Evolutionary conservation across 2,113 vertebrate genomes (phyloP).

Genomic region (Phylloscopus trochiloides): DNA sequence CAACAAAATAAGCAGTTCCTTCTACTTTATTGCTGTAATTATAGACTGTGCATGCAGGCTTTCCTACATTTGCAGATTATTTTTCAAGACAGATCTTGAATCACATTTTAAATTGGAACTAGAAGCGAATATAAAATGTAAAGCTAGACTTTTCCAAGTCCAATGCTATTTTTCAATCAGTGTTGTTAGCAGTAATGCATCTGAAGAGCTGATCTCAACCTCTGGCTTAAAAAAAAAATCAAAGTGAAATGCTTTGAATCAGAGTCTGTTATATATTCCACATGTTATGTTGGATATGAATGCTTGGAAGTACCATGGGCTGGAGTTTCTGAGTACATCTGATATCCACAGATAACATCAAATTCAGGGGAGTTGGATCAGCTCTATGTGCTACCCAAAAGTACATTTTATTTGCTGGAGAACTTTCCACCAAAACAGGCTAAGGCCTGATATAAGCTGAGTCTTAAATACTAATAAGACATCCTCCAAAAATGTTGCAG

Average conservation of each 20-base stretch:
- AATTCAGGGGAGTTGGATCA: background rate
- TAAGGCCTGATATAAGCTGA: background rate
- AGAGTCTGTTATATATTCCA: background rate
- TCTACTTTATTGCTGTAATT: constrained; percentile 21
- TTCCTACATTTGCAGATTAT: background rate
- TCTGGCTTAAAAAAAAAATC: background rate
- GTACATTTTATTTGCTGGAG: background rate
- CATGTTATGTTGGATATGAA: background rate
- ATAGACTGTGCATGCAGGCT: background rate
- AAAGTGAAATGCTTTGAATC: background rate
- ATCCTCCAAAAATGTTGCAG: background rate
- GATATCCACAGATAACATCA: background rate
- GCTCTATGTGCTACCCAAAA: background rate
- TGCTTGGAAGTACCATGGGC: background rate
- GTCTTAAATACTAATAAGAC: background rate
- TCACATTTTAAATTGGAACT: background rate
- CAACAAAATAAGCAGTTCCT: constrained; percentile 44
- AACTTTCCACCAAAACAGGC: background rate
- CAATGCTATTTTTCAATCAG: background rate
- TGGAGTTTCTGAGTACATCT: background rate
- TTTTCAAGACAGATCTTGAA: constrained; percentile 6
- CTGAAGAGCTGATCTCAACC: background rate
- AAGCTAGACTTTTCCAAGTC: background rate
- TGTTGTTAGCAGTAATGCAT: background rate
- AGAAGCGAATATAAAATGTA: background rate